phyloP scores from a whole-genome alignment of 2,113 vertebrate genomes.

The Perca schrenkii region DNA sequence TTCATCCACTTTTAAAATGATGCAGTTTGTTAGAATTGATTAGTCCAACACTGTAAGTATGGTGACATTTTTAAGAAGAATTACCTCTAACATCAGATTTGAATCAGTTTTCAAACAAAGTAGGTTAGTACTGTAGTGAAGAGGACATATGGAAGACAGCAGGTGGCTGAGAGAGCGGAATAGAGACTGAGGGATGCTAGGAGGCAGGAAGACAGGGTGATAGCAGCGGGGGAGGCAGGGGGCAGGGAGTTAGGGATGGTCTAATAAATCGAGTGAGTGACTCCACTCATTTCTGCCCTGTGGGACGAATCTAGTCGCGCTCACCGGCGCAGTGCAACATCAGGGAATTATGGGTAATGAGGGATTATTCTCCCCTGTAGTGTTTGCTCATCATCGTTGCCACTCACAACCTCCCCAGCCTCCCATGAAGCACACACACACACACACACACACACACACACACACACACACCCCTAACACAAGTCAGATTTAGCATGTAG shows the following conservation, averaged over 20 bases:
- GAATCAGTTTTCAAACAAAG: conserved; percentile 11
- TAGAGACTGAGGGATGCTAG: conserved; percentile 28
- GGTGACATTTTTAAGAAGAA: not conserved
- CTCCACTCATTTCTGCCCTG: conserved; percentile 80
- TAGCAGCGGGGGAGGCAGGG: conserved; percentile 61
- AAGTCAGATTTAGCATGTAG: conserved; percentile 27
- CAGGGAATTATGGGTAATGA: conserved; percentile 83
- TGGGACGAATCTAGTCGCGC: conserved; percentile 77
- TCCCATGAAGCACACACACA: conserved; percentile 30
- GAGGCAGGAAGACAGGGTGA: conserved; percentile 37
- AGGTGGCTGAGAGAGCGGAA: conserved; percentile 38
- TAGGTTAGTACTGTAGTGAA: not conserved
- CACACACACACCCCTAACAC: conserved; percentile 16
- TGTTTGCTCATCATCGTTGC: conserved; percentile 77
- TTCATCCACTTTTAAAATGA: not conserved
- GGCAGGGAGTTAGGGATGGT: conserved; percentile 60
- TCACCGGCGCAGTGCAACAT: conserved; percentile 66
- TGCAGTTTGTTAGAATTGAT: not conserved
- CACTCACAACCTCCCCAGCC: conserved; percentile 36
- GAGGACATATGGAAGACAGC: conserved; percentile 71
- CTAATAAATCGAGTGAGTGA: conserved; percentile 86
- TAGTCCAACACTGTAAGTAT: not conserved
- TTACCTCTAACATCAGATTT: not conserved
- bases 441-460: too few species aligned
- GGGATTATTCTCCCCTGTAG: conserved; percentile 84